Base-by-base conservation (phyloP, 2,113 vertebrate species). In the Paracanthobrama guichenoti region DNA sequence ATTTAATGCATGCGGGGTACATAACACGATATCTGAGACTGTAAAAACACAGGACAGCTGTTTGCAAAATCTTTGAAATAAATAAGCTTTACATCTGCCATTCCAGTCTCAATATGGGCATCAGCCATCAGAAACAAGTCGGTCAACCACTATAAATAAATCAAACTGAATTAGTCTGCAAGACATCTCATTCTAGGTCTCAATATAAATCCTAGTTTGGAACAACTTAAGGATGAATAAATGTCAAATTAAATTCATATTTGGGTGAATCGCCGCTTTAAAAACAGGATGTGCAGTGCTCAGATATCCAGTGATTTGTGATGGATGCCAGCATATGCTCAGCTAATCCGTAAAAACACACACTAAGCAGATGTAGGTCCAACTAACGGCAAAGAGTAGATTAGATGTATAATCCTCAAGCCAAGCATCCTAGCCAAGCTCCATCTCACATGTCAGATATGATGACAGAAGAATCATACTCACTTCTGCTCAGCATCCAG, bases 401-500 rank as follows among this genome's bases (percentile, higher is more conserved):
- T 76, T 80, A 69, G 4, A 18, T 28, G 4, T 28, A 35, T 73
- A 85, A 87, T 85, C 69, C 24, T 39, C 84, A 85, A 79, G 39
- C 67, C 74, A 48, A 42, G 66, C 66, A 18, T 42, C 28, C 26
- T 16, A 60, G 42, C 62, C 50, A 55, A 85, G 78, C 75, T 48
- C 12, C 2, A 50, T 16, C 26, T 14, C 79, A 57, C 16, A 42
- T 35, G 42, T 4, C 12, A 39, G 62, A 26, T 55, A 75, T 28
- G 24, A 53, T n/a, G 26, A 50, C 44, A 62, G 18, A 22, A 8
- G 5, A 84, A 10, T 39, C 6, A 31, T 64, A 96, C 96, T 96
- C 92, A 97, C 97, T 86, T 85, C 22, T 95, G 92, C 4, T 96
- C 95, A 16, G 94, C 88, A 81, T 91, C 92, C 3, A 87, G 60